Evolutionary conservation across 2,888 invertebrate genomes (phyloP).

Genomic region (Eupithecia subumbrata): DNA sequence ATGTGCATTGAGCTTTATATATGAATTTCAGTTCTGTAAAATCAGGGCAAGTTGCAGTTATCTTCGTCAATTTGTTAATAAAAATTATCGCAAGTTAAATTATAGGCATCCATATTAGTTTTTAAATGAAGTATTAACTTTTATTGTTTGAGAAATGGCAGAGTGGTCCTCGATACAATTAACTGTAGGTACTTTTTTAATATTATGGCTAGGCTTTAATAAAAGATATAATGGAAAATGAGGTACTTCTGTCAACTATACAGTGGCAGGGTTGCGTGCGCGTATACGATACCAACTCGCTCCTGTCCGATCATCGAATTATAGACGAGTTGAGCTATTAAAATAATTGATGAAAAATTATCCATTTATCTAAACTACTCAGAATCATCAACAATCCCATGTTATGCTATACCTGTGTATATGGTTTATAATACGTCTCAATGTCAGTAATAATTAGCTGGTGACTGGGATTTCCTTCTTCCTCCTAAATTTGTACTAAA

Average conservation of each 20-base stretch:
- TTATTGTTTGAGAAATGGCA: neutral
- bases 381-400: conserved; percentile 35
- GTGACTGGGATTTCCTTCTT: neutral
- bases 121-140: neutral
- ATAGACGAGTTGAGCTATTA: conserved; percentile 60
- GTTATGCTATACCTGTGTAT: conserved; percentile 20
- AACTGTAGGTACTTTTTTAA: neutral
- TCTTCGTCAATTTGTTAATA: neutral
- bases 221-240: neutral
- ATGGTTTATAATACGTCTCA: neutral
- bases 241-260: conserved; percentile 18
- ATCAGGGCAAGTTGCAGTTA: neutral
- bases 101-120: neutral
- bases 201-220: neutral
- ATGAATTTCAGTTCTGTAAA: neutral
- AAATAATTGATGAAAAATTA: conserved; percentile 63
- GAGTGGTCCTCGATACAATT: neutral
- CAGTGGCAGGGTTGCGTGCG: conserved; percentile 54
- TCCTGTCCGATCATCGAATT: conserved; percentile 61
- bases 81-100: neutral
- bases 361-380: conserved; percentile 50
- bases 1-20: too few relatives aligned
- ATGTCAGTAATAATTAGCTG: neutral
- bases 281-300: conserved; percentile 47
- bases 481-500: neutral